Conservation (phyloP, 2,113 vertebrate genomes). For the Calonectris borealis region DNA sequence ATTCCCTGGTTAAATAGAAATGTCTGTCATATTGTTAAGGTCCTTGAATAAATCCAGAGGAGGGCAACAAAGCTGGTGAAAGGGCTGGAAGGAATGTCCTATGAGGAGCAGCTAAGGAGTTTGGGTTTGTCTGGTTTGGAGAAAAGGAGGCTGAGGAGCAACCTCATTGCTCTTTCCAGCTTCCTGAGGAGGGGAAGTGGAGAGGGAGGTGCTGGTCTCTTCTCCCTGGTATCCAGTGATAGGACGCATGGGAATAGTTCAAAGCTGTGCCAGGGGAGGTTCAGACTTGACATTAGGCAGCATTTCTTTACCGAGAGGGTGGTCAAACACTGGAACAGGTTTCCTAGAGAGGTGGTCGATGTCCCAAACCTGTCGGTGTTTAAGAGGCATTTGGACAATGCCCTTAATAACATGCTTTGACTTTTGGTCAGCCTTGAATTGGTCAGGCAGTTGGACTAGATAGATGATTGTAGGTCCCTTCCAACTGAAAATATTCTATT, state of each 20-base stretch:
- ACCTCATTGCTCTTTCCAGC: not conserved
- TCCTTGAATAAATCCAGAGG: not conserved
- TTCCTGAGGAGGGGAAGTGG: not conserved
- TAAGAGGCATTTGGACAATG: not conserved
- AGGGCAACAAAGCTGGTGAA: not conserved
- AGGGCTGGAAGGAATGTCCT: not conserved
- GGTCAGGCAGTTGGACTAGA: not conserved
- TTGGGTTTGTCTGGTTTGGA: not conserved
- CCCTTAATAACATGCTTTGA: not conserved
- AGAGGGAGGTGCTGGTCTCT: not conserved
- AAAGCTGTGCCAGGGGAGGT: not conserved
- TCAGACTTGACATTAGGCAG: not conserved
- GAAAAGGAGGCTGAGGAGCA: not conserved
- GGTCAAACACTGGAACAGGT: not conserved
- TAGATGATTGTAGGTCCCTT: not conserved
- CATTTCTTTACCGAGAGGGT: not conserved
- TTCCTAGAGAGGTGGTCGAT: not conserved
- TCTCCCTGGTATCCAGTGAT: not conserved
- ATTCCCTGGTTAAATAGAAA: not conserved
- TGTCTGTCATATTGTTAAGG: not conserved
- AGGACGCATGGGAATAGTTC: accelerated
- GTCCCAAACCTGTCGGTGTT: not conserved
- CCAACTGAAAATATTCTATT: not conserved
- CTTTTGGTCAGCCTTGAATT: not conserved
- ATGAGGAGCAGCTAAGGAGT: not conserved